Percentiles rank a stretch among this genome's conserved stretches.
Conservation (phyloP, 2,888 invertebrate genomes). For the Pollenia angustigena region DNA sequence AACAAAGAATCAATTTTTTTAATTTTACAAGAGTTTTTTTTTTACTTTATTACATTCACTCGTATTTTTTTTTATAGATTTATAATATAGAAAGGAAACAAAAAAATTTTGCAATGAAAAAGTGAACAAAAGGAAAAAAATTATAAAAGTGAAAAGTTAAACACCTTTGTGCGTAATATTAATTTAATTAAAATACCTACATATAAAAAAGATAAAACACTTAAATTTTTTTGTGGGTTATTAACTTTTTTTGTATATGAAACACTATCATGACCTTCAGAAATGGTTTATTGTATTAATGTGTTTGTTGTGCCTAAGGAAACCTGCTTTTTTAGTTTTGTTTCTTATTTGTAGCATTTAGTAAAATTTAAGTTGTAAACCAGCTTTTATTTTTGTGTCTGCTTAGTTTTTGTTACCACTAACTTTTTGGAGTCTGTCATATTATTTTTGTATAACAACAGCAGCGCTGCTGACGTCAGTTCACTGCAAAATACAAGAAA, state of each 20-base stretch:
- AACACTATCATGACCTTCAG: conserved; percentile 58
- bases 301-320: conserved; percentile 16
- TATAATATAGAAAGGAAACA: not conserved
- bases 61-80: not conserved
- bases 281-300: conserved; percentile 16
- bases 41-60: not conserved
- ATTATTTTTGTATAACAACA: conserved; percentile 70
- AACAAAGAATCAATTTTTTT: conserved; percentile 63
- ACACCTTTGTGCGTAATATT: conserved; percentile 22
- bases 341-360: not conserved
- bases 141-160: conserved; percentile 65
- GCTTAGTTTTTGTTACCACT: conserved; percentile 18
- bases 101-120: conserved; percentile 7
- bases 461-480: conserved; percentile 63
- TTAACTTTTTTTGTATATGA: conserved; percentile 25
- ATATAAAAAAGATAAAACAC: conserved; percentile 1
- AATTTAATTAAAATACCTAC: not conserved
- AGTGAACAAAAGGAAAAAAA: conserved; percentile 22
- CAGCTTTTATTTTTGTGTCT: conserved; percentile 5
- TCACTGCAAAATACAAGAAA: conserved; percentile 18
- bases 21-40: conserved; percentile 43
- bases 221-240: conserved; percentile 53
- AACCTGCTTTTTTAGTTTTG: conserved; percentile 41
- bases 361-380: not conserved
- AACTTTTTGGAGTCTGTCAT: conserved; percentile 1